A percentile compares a stretch with the other conserved stretches of the same genome.
phyloP scores from a whole-genome alignment of 2,113 vertebrate species.

The Chaetorhynchus papuensis region DNA sequence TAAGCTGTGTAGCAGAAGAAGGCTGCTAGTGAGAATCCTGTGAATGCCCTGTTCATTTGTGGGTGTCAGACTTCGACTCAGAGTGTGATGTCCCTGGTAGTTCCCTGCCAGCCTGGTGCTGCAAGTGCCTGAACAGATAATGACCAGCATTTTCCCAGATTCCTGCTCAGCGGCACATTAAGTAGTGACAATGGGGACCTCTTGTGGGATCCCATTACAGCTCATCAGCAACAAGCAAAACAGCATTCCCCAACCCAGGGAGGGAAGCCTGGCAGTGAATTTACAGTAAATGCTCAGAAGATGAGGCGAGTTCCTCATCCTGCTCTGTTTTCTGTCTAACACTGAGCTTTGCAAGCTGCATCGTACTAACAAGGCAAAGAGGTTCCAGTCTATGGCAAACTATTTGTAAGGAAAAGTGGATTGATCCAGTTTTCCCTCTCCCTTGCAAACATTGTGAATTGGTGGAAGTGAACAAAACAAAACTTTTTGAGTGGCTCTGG shows the following conservation, averaged over 20 bases:
- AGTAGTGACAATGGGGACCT: neutral
- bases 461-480: neutral
- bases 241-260: neutral
- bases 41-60: neutral
- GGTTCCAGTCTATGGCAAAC: neutral
- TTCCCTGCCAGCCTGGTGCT: neutral
- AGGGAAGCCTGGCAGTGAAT: neutral
- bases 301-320: neutral
- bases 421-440: neutral
- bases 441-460: neutral
- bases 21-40: neutral
- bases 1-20: conserved; percentile 11
- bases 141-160: neutral
- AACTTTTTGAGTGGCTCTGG: neutral
- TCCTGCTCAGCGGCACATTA: neutral
- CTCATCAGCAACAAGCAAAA: neutral
- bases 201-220: neutral
- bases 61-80: neutral
- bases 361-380: neutral
- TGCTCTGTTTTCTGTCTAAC: neutral
- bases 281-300: neutral
- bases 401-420: neutral
- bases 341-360: neutral
- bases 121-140: neutral
- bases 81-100: neutral